These are phyloP conservation scores for Urocynchramus pylzowi DNA, from an alignment of 2,113 vertebrate species.

Conservation along the genomic window DNA sequence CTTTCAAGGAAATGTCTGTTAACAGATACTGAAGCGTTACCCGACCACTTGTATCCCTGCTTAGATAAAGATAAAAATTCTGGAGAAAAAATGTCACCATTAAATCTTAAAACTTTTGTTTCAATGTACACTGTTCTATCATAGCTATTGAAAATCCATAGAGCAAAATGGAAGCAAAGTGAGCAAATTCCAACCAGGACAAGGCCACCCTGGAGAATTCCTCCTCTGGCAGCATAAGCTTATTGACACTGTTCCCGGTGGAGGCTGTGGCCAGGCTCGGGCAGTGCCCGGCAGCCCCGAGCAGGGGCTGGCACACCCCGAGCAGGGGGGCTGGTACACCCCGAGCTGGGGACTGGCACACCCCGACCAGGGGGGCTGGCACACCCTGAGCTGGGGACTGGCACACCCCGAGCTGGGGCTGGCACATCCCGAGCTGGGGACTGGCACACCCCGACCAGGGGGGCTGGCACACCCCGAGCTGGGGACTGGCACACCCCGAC, in stretches of 20 bases:
- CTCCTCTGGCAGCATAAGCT: background rate
- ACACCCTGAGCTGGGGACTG: background rate
- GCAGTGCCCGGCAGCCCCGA: background rate
- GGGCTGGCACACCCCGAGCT: background rate
- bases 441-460: no score
- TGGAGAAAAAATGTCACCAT: background rate
- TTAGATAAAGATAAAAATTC: background rate
- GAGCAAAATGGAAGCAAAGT: background rate
- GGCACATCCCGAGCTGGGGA: background rate
- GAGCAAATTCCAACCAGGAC: background rate
- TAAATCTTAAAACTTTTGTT: background rate
- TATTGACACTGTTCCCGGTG: rapidly evolving
- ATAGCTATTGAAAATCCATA: background rate
- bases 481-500: no score
- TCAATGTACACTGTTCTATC: background rate
- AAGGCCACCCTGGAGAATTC: background rate
- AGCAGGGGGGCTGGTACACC: background rate
- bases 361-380: background rate
- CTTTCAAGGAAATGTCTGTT: background rate
- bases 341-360: no score
- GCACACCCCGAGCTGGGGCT: background rate
- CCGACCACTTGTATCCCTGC: background rate
- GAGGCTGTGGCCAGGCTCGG: background rate
- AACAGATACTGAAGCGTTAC: background rate
- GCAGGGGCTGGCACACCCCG: background rate